Evolutionary conservation across 2,888 invertebrate genomes (phyloP).

Genomic region (Oscheius sp.): DNA sequence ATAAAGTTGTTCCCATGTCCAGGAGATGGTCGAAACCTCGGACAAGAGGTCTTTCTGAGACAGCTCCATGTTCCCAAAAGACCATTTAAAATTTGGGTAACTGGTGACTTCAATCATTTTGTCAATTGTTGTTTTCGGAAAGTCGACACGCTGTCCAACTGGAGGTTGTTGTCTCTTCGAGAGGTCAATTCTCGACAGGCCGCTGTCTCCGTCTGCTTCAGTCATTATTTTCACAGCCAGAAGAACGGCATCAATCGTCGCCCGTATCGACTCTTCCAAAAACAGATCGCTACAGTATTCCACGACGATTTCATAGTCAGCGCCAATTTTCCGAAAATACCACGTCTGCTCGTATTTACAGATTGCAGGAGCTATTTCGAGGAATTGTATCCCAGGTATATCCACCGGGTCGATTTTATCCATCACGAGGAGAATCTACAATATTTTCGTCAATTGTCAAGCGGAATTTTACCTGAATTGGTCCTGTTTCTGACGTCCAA

Average conservation of each 20-base stretch:
- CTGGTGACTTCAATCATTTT: neutral
- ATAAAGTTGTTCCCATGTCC: constrained; percentile 11
- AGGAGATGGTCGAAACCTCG: neutral
- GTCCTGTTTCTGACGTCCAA: neutral
- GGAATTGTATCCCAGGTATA: neutral
- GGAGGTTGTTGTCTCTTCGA: neutral
- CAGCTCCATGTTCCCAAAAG: neutral
- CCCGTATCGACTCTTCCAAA: neutral
- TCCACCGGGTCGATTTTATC: constrained; percentile 1
- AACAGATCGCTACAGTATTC: constrained; percentile 28
- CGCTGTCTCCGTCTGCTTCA: neutral
- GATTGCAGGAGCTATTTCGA: neutral
- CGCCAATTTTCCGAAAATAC: constrained; percentile 29
- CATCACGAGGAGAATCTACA: constrained; percentile 32
- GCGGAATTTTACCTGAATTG: neutral
- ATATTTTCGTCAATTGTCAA: neutral
- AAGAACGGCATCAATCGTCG: neutral
- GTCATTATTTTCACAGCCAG: neutral
- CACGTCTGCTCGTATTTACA: constrained; percentile 39
- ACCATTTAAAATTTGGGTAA: neutral
- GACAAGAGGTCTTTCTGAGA: neutral
- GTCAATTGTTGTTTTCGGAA: neutral
- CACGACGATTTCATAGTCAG: constrained; percentile 16
- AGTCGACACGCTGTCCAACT: constrained; percentile 8
- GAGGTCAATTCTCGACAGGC: neutral